These are phyloP conservation scores for Unio delphinus DNA, from an alignment of 2,888 invertebrate genomes.

Conservation along the genomic window DNA sequence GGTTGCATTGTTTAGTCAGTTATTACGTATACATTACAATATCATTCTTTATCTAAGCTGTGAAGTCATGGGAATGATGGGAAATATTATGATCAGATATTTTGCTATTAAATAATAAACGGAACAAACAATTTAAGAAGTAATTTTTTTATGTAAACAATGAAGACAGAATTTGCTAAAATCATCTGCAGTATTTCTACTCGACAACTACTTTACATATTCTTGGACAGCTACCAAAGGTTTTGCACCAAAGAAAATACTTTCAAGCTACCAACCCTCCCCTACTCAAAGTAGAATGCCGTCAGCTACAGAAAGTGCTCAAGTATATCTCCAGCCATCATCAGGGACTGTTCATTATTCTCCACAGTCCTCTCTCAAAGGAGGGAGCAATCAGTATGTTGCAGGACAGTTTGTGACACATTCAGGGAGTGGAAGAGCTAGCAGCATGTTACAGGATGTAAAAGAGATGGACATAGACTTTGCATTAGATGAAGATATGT, in stretches of 20 bases:
- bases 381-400: conserved; percentile 9
- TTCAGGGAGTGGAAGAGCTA: conserved; percentile 20
- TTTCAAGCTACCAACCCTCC: conserved; percentile 27
- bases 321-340: too few species aligned
- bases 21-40: too few species aligned
- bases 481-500: conserved; percentile 49
- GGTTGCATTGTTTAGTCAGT: too few species aligned
- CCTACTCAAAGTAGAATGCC: conserved; percentile 2
- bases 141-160: too few species aligned
- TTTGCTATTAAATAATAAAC: too few species aligned
- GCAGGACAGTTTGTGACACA: conserved; percentile 11
- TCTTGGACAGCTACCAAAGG: conserved; percentile 62
- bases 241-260: conserved; percentile 60
- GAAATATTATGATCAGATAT: too few species aligned
- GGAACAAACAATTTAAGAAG: not conserved
- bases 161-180: too few species aligned
- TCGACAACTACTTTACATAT: not conserved
- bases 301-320: conserved; percentile 8
- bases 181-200: not conserved
- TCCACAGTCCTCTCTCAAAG: conserved; percentile 5
- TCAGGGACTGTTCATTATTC: too few species aligned
- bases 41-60: too few species aligned
- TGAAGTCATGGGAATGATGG: too few species aligned
- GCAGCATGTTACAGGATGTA: not conserved
- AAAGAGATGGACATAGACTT: conserved; percentile 32